Conservation (phyloP, 2,113 vertebrate genomes). For the Triplophysa rosa region DNA sequence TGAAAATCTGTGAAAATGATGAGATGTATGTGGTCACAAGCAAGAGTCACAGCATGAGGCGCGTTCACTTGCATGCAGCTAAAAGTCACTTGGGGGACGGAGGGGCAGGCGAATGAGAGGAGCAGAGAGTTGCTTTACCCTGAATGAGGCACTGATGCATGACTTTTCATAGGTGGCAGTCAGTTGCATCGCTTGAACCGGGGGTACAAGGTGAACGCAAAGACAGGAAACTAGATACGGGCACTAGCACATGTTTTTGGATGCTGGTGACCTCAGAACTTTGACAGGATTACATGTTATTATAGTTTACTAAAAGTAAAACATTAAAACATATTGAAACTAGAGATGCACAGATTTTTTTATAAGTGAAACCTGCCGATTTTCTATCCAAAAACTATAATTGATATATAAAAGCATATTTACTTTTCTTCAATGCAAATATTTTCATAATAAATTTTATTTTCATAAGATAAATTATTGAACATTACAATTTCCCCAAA, state of each 20-base stretch:
- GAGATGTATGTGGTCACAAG: conserved; percentile 1
- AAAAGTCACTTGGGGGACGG: conserved; percentile 23
- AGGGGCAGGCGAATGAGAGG: not conserved
- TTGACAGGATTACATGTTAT: not conserved
- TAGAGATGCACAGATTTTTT: too few species aligned
- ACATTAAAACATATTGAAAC: too few species aligned
- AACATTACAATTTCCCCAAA: too few species aligned
- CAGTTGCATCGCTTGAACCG: not conserved
- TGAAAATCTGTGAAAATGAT: not conserved
- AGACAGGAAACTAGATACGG: conserved; percentile 30
- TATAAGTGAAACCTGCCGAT: too few species aligned
- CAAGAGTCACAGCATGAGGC: not conserved
- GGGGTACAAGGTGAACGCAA: conserved; percentile 31
- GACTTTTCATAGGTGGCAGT: conserved; percentile 31
- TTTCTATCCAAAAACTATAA: too few species aligned
- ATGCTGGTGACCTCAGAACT: not conserved
- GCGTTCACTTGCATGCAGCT: conserved; percentile 17
- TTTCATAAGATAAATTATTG: too few species aligned
- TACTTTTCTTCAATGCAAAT: too few species aligned
- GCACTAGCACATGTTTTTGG: too few species aligned
- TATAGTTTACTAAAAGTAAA: too few species aligned
- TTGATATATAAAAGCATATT: too few species aligned
- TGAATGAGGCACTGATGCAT: conserved; percentile 1
- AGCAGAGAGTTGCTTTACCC: not conserved
- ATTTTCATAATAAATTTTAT: too few species aligned